Conservation (phyloP, 2,113 vertebrate genomes). For the Asarcornis scutulata region DNA sequence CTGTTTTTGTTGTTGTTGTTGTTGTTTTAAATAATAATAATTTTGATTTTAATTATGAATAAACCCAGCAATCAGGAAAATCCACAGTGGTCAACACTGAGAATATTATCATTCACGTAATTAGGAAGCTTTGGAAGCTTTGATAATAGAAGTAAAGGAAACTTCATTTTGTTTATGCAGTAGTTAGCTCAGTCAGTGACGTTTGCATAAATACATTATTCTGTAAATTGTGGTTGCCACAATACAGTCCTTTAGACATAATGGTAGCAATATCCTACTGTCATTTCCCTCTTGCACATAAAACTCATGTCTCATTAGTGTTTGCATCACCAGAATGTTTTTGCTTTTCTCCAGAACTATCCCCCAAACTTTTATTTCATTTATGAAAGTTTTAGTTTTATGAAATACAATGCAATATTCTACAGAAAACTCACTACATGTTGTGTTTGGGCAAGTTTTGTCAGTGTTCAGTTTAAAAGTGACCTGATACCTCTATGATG, state of each 20-base stretch:
- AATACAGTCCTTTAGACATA: neutral
- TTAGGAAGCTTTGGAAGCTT: neutral
- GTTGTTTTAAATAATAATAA: too few relatives aligned
- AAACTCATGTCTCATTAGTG: neutral
- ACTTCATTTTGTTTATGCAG: neutral
- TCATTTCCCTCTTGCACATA: neutral
- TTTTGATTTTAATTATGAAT: neutral
- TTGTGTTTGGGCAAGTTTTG: neutral
- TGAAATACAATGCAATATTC: neutral
- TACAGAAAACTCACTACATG: neutral
- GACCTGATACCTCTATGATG: neutral
- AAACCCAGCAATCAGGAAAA: neutral
- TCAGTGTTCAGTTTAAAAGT: neutral
- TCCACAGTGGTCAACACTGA: neutral
- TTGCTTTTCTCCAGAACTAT: neutral
- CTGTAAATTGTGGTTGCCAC: neutral
- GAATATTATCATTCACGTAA: neutral
- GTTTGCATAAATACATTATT: neutral
- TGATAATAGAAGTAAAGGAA: neutral
- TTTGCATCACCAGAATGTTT: neutral
- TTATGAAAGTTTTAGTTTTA: neutral
- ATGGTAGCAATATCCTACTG: neutral
- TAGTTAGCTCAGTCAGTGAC: neutral
- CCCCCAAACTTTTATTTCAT: neutral
- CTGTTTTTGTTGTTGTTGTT: too few relatives aligned